A percentile compares a stretch with the other conserved stretches of the same genome.
Conservation (phyloP, 2,888 invertebrate species). For the Pterostichus madidus region DNA sequence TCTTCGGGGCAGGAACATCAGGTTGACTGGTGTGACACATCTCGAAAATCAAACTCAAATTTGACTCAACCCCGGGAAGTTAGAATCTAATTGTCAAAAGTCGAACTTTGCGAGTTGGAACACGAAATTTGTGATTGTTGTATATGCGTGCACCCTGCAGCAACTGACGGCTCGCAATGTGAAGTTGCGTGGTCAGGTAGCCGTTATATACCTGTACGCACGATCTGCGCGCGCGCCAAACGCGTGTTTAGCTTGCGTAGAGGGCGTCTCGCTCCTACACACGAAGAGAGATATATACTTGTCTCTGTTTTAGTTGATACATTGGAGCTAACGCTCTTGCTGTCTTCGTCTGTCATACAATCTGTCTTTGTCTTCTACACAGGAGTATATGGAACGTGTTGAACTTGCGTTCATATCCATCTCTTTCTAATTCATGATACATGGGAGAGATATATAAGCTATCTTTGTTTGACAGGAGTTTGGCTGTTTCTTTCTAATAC, state of each 20-base stretch:
- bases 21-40: conserved; percentile 81
- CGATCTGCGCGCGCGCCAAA: conserved; percentile 52
- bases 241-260: conserved; percentile 52
- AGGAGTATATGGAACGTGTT: neutral
- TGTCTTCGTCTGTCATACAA: neutral
- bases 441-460: no score
- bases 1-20: conserved; percentile 74
- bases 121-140: neutral
- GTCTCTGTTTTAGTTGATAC: neutral
- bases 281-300: no score
- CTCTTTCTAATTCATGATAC: no score
- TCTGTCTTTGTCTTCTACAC: neutral
- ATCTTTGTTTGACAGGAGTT: neutral
- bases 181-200: conserved; percentile 57
- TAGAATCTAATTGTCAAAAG: conserved; percentile 58
- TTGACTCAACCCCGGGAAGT: no score
- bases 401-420: no score
- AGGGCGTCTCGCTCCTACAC: neutral
- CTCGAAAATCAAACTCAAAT: conserved; percentile 69
- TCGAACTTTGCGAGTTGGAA: neutral
- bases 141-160: conserved; percentile 14
- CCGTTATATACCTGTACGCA: conserved; percentile 62
- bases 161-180: conserved; percentile 39
- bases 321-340: conserved; percentile 55
- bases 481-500: no score